Conservation (phyloP, 2,888 invertebrate genomes). For the Anoncus sp. region DNA sequence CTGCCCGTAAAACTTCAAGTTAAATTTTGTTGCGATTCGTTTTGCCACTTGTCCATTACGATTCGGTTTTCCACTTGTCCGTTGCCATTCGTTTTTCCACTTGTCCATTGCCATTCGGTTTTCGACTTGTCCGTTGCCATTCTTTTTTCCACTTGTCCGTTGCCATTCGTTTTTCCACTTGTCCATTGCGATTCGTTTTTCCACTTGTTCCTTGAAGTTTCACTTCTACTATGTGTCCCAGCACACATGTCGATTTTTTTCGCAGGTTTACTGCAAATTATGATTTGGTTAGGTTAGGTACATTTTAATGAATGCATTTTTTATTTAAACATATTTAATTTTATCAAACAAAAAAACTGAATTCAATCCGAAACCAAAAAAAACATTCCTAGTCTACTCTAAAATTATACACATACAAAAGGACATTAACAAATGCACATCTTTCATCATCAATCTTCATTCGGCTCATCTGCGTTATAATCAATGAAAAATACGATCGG, state of each 20-base stretch:
- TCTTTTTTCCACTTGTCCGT: not conserved
- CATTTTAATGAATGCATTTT: constrained; percentile 17
- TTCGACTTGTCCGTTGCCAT: too few species aligned
- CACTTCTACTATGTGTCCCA: constrained; percentile 20
- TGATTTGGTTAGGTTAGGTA: constrained; percentile 14
- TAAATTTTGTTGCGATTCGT: constrained; percentile 7
- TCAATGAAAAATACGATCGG: constrained; percentile 17
- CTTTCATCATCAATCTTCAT: not conserved
- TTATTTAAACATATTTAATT: constrained; percentile 20
- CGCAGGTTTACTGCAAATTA: constrained; percentile 12
- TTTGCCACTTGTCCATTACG: too few species aligned
- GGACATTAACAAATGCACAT: constrained; percentile 10
- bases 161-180: too few species aligned
- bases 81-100: too few species aligned
- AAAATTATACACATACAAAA: constrained; percentile 10
- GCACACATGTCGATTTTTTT: constrained; percentile 10
- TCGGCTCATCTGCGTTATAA: constrained; percentile 9
- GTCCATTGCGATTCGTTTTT: too few species aligned
- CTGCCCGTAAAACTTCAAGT: constrained; percentile 20
- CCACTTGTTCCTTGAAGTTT: too few species aligned
- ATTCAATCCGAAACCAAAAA: constrained; percentile 3
- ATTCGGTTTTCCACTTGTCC: too few species aligned
- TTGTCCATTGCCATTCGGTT: too few species aligned
- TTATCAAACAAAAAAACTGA: not conserved
- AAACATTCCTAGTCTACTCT: constrained; percentile 9